Percentiles rank a stretch among this genome's conserved stretches.
These are phyloP conservation scores for Cephus runcator DNA, from an alignment of 2,888 invertebrate species.

Conservation along the genomic window DNA sequence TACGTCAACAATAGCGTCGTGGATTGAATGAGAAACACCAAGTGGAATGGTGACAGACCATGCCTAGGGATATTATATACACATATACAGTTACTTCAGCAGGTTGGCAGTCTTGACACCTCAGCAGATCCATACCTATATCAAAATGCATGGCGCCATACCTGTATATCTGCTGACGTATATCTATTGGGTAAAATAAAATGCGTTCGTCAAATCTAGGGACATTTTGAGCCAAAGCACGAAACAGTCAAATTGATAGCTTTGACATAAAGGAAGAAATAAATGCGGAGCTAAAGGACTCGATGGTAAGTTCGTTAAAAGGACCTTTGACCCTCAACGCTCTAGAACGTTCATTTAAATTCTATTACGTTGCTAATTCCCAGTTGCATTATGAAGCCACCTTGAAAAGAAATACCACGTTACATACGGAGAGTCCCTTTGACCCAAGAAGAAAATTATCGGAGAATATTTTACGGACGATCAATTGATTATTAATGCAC, in stretches of 20 bases:
- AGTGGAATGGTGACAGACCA: background rate
- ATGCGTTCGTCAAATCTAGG: background rate
- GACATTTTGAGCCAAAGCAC: background rate
- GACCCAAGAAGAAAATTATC: too few species aligned
- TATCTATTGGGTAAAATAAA: background rate
- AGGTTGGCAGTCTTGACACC: background rate
- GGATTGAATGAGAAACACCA: conserved; percentile 7
- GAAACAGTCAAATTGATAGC: background rate
- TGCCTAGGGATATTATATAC: background rate
- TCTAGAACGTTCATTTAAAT: too few species aligned
- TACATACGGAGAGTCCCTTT: too few species aligned
- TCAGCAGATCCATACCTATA: background rate
- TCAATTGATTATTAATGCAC: too few species aligned
- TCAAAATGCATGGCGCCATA: background rate
- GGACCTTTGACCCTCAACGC: too few species aligned
- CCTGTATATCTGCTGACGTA: background rate
- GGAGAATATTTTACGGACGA: too few species aligned
- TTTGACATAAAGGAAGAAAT: too few species aligned
- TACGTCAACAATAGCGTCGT: conserved; percentile 1
- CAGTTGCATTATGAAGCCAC: too few species aligned
- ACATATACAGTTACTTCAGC: background rate
- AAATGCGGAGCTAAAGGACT: too few species aligned
- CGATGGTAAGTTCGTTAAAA: too few species aligned
- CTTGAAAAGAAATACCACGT: too few species aligned
- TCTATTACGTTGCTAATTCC: too few species aligned